Evolutionary conservation across 1,140 invertebrate species (phyloP).

Genomic region (Eciton burchellii): DNA sequence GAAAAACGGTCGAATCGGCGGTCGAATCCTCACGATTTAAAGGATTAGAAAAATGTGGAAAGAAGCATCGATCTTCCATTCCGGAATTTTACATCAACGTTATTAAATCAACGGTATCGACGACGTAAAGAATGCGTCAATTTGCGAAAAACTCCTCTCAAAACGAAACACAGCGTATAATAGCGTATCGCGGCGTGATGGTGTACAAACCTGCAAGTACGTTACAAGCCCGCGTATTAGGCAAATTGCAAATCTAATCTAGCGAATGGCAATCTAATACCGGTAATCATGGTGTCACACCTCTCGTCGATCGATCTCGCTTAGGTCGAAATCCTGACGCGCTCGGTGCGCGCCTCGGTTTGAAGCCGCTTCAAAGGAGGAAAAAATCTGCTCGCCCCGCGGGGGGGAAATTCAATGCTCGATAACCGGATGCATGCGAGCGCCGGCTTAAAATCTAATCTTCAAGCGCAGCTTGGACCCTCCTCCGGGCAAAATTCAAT

Average conservation of each 20-base stretch:
- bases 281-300: constrained; percentile 8
- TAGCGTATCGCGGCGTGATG: no score
- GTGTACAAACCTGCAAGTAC: no score
- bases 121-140: no score
- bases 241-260: background rate
- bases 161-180: no score
- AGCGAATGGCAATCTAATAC: background rate
- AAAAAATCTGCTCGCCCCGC: constrained; percentile 40
- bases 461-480: constrained; percentile 58
- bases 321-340: background rate
- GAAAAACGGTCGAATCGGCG: no score
- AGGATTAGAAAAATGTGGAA: no score
- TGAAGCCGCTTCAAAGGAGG: constrained; percentile 24
- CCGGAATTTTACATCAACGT: background rate
- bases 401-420: constrained; percentile 68
- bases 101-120: no score
- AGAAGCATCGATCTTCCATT: no score
- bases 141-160: no score
- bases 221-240: no score
- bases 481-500: constrained; percentile 70
- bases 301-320: background rate
- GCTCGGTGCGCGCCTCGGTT: background rate
- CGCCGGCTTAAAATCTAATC: constrained; percentile 71
- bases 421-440: constrained; percentile 69
- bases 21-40: no score